Evolutionary conservation across 2,113 vertebrate species (phyloP), one percentile per base, ranked within the genome.

Genomic region (Morphnarchus princeps): DNA sequence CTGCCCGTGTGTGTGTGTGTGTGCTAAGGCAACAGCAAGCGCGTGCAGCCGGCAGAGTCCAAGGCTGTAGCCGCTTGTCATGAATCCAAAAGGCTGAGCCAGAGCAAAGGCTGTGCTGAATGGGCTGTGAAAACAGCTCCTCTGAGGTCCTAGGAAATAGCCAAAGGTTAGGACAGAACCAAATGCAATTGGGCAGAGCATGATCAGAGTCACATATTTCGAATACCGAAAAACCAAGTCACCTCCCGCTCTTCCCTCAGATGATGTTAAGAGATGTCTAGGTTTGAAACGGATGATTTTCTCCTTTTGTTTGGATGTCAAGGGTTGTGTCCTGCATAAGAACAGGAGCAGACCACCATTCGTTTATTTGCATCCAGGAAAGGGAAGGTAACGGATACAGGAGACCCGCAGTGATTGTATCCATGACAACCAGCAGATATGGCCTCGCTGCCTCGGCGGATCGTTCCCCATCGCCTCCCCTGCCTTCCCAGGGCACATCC

Each of bases 381-480:
- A 55, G 67, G 63, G 94, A 95, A 97, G 93, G 94, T 74, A 92
- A 90, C 58, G 12, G 97, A 95, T 91, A 22, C 43, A 25, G 93
- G 73, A 91, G 89, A 11, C 54, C n/a, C 28, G 76, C 87, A 87
- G 84, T 22, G 91, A 96, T 96, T 73, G 96, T 96, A 74, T 77
- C 97, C 96, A 97, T 97, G 97, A 36, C 97, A 97, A 97, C 97
- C 81, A 50, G 91, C 96, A 86, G 97, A 86, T 55, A 55, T 0
- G 66, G 93, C 87, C 78, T 76, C 17, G 17, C 87, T 43, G 79
- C 89, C 79, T 82, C 14, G 2, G 4, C 73, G 2, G 66, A 93
- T 88, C 74, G 4, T 40, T 82, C 91, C 74, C 85, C 73, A 28
- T 61, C 19, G 6, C 84, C 88, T 90, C 77, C 71, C 74, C 49